Evolutionary conservation across 2,113 vertebrate genomes (phyloP).

Genomic region (Paracanthobrama guichenoti): DNA sequence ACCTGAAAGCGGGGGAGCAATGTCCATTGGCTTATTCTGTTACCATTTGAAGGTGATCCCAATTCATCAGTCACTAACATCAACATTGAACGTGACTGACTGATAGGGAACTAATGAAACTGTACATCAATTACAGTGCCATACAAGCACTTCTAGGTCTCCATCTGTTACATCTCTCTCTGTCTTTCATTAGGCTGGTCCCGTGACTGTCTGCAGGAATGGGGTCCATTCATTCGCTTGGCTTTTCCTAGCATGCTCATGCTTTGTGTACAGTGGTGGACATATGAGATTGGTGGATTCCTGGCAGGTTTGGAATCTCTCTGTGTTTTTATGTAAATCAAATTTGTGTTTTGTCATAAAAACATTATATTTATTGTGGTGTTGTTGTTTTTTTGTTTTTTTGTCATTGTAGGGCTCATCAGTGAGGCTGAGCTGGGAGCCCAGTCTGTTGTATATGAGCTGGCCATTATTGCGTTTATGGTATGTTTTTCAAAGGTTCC

Average conservation of each 20-base stretch:
- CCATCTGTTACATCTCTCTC: constrained; percentile 84
- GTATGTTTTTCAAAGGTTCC: constrained; percentile 64
- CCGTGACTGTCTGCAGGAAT: constrained; percentile 81
- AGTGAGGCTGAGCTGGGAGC: constrained; percentile 83
- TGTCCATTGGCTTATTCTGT: too few species aligned
- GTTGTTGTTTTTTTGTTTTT: not conserved
- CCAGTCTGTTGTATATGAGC: constrained; percentile 81
- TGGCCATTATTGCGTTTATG: constrained; percentile 78
- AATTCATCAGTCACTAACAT: too few species aligned
- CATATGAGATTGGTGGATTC: constrained; percentile 85
- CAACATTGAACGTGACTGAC: too few species aligned
- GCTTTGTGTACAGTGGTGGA: constrained; percentile 88
- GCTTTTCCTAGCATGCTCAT: constrained; percentile 88
- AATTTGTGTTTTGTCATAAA: constrained; percentile 74
- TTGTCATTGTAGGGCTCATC: constrained; percentile 73
- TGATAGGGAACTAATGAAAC: too few species aligned
- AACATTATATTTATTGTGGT: constrained; percentile 28
- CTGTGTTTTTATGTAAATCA: constrained; percentile 49
- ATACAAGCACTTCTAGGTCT: not conserved
- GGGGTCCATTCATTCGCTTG: constrained; percentile 79
- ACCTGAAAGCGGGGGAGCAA: too few species aligned
- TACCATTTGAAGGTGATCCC: too few species aligned
- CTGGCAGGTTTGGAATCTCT: constrained; percentile 75
- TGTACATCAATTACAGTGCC: too few species aligned
- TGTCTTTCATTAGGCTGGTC: constrained; percentile 84